Conservation (phyloP, 35 echinoderm and acorn worm species). For the Apostichopus californicus region DNA sequence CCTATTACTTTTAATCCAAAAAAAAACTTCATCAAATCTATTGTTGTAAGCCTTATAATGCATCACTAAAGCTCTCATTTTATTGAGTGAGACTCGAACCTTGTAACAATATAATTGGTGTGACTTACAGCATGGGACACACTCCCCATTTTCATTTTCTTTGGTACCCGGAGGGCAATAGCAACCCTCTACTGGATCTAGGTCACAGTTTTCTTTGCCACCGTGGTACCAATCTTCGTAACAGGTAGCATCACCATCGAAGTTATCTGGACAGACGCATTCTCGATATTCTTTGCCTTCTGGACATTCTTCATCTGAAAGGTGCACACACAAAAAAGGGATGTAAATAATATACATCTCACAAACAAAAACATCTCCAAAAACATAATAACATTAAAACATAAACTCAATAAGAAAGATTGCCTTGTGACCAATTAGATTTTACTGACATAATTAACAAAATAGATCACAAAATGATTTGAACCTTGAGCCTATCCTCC, state of each 20-base stretch:
- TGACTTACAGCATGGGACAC: constrained; percentile 41
- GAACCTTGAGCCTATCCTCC: too few relatives aligned
- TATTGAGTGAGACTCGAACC: not conserved
- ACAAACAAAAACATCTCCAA: too few relatives aligned
- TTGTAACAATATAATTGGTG: not conserved
- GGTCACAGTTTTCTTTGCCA: constrained; percentile 37
- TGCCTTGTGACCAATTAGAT: too few relatives aligned
- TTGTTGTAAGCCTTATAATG: too few relatives aligned
- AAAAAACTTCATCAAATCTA: too few relatives aligned
- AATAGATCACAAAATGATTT: too few relatives aligned
- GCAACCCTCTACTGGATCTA: constrained; percentile 36
- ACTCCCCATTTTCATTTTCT: not conserved
- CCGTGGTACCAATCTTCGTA: constrained; percentile 2
- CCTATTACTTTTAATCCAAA: too few relatives aligned
- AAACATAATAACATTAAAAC: too few relatives aligned
- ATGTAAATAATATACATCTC: not conserved
- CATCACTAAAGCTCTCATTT: too few relatives aligned
- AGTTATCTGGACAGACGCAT: constrained; percentile 33
- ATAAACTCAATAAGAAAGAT: too few relatives aligned
- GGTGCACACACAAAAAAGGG: not conserved
- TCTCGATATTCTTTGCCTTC: constrained; percentile 4
- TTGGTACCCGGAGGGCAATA: constrained; percentile 29
- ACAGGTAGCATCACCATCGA: constrained; percentile 21
- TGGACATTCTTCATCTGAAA: not conserved
- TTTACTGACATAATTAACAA: too few relatives aligned